A percentile compares a stretch with the other conserved stretches of the same genome.
Evolutionary conservation across 2,113 vertebrate genomes (phyloP).

Genomic region (Sminthopsis crassicaudata): DNA sequence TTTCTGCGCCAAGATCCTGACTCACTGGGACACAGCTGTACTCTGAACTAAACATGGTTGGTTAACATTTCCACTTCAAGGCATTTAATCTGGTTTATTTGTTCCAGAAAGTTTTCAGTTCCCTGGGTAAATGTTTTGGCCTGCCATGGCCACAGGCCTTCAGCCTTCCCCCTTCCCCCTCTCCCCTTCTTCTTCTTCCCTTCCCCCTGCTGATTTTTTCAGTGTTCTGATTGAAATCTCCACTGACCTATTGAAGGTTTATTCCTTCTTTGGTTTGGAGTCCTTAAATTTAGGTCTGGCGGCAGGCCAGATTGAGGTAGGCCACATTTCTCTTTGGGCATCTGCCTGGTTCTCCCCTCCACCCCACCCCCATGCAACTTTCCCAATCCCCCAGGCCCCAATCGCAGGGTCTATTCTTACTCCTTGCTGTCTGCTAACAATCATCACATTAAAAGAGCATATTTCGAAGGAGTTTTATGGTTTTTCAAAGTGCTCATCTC

Average conservation of each 20-base stretch:
- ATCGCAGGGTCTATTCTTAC: conserved; percentile 25
- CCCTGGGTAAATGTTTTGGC: conserved; percentile 51
- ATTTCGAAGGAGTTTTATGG: not conserved
- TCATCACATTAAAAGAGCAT: not conserved
- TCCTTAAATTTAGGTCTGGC: not conserved
- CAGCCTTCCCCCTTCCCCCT: not conserved
- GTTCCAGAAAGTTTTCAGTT: conserved; percentile 52
- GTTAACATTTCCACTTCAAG: conserved; percentile 60
- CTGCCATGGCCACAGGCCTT: conserved; percentile 37
- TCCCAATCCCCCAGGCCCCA: not conserved
- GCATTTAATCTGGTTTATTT: conserved; percentile 40
- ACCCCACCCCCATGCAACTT: not conserved
- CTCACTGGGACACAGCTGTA: conserved; percentile 46
- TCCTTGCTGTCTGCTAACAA: not conserved
- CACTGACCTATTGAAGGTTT: conserved; percentile 1
- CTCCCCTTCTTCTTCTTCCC: not conserved
- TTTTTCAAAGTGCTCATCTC: not conserved
- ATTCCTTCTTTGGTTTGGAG: not conserved
- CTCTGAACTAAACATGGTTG: conserved; percentile 54
- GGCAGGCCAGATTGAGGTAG: not conserved
- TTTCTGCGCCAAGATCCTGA: not conserved
- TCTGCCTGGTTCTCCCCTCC: not conserved
- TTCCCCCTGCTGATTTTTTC: conserved; percentile 1
- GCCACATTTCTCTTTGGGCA: conserved; percentile 23
- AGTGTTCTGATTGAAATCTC: conserved; percentile 58